Conservation (phyloP, 2,797 vertebrate species). For the Apogon hyalosoma region DNA sequence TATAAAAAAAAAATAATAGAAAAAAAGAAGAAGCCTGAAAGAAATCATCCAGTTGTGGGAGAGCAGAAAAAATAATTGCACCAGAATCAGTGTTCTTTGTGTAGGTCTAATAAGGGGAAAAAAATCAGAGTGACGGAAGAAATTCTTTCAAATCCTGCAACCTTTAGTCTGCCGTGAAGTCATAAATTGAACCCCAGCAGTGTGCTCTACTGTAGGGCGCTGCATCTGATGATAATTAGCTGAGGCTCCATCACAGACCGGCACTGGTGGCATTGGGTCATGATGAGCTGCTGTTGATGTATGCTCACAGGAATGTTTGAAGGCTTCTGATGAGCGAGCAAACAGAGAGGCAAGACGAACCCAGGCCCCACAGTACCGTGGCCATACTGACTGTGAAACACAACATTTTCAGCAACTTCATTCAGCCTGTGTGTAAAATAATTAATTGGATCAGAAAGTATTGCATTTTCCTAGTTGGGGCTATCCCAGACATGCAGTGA, state of each 20-base stretch:
- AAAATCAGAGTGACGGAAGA: slow-evolving; percentile 52
- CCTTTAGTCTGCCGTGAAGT: slow-evolving; percentile 51
- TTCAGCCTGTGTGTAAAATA: not conserved
- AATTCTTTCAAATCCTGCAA: slow-evolving; percentile 57
- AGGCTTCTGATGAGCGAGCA: slow-evolving; percentile 45
- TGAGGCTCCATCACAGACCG: slow-evolving; percentile 35
- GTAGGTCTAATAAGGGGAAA: slow-evolving; percentile 63
- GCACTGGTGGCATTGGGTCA: slow-evolving; percentile 38
- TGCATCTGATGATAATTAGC: slow-evolving; percentile 63
- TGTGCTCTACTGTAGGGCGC: slow-evolving; percentile 28
- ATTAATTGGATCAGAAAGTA: not conserved
- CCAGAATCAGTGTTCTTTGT: slow-evolving; percentile 67
- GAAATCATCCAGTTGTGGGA: slow-evolving; percentile 54
- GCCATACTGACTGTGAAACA: slow-evolving; percentile 17
- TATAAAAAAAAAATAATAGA: not conserved
- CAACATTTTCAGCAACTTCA: slow-evolving; percentile 12
- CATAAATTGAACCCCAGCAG: slow-evolving; percentile 37
- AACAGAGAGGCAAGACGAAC: slow-evolving; percentile 18
- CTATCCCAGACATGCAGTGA: not conserved
- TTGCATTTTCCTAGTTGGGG: not conserved
- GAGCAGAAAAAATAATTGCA: slow-evolving; percentile 70
- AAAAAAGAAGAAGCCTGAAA: slow-evolving; percentile 42
- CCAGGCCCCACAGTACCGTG: slow-evolving; percentile 22
- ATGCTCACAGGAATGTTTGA: slow-evolving; percentile 46
- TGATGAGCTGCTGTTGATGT: slow-evolving; percentile 47